A percentile compares a stretch with the other conserved stretches of the same genome.
Evolutionary conservation across 2,113 vertebrate genomes (phyloP).

Genomic region (Pachypanchax playfairii): DNA sequence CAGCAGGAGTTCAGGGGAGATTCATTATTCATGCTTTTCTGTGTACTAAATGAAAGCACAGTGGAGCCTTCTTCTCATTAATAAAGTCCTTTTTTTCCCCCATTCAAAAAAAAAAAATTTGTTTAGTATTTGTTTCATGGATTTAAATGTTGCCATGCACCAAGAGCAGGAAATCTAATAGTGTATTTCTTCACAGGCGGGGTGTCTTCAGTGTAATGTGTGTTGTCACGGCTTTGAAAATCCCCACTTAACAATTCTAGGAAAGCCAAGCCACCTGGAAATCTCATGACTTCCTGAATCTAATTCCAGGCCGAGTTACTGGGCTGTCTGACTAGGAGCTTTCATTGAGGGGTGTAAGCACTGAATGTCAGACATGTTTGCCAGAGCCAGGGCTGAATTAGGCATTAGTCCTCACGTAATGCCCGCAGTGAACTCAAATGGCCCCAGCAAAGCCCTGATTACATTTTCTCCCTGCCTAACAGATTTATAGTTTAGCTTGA

Average conservation of each 20-base stretch:
- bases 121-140: constrained; percentile 20
- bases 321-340: constrained; percentile 71
- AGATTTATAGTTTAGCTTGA: constrained; percentile 56
- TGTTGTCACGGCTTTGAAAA: constrained; percentile 61
- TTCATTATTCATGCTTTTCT: constrained; percentile 73
- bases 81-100: neutral
- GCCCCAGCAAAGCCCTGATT: constrained; percentile 62
- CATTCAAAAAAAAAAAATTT: neutral
- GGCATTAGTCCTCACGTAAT: constrained; percentile 70
- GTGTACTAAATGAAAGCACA: constrained; percentile 37
- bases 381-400: constrained; percentile 65
- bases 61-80: constrained; percentile 22
- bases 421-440: constrained; percentile 64
- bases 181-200: constrained; percentile 36
- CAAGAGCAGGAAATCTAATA: constrained; percentile 26
- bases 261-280: constrained; percentile 76
- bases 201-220: constrained; percentile 49
- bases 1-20: constrained; percentile 72
- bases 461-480: constrained; percentile 57
- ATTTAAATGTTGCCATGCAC: constrained; percentile 12
- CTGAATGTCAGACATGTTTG: constrained; percentile 61
- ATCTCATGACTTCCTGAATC: constrained; percentile 76
- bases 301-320: constrained; percentile 66
- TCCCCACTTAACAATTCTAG: constrained; percentile 73
- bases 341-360: constrained; percentile 65